Conservation (phyloP, 2,888 invertebrate genomes). For the Andrena dorsata region DNA sequence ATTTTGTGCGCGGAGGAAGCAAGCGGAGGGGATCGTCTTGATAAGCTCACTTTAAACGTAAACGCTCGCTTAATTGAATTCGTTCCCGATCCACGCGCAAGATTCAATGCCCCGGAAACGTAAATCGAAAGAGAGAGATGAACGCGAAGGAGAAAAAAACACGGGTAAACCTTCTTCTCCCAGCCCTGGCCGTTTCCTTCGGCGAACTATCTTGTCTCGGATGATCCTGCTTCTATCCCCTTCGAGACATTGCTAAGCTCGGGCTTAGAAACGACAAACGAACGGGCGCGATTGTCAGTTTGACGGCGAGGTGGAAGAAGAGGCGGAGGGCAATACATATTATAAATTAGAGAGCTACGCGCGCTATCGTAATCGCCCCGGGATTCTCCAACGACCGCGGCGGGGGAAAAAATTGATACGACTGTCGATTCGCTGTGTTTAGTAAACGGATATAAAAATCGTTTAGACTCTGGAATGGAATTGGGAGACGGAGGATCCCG, state of each 20-base stretch:
- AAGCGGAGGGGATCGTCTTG: not conserved
- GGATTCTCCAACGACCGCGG: not conserved
- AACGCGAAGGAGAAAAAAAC: constrained; percentile 24
- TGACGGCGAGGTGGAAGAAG: not conserved
- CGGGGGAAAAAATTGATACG: too few relatives aligned
- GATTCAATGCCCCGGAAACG: not conserved
- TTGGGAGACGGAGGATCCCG: not conserved
- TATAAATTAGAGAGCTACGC: not conserved
- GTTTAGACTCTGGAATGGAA: not conserved
- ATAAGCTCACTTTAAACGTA: not conserved
- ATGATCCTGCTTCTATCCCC: constrained; percentile 12
- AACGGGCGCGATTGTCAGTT: constrained; percentile 19
- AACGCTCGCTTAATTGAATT: constrained; percentile 42
- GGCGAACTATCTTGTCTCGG: constrained; percentile 6
- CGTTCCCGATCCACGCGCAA: constrained; percentile 17
- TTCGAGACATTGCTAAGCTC: constrained; percentile 30
- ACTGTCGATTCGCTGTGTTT: constrained; percentile 15
- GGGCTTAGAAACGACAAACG: constrained; percentile 49
- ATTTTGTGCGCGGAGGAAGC: not conserved
- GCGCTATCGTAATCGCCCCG: not conserved
- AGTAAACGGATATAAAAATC: not conserved
- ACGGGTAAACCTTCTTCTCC: not conserved
- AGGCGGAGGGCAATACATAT: not conserved
- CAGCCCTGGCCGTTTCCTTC: not conserved
- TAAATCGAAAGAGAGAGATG: constrained; percentile 43